These are phyloP conservation scores for Eremobia ochroleuca DNA, from an alignment of 2,888 invertebrate genomes.

Conservation along the genomic window DNA sequence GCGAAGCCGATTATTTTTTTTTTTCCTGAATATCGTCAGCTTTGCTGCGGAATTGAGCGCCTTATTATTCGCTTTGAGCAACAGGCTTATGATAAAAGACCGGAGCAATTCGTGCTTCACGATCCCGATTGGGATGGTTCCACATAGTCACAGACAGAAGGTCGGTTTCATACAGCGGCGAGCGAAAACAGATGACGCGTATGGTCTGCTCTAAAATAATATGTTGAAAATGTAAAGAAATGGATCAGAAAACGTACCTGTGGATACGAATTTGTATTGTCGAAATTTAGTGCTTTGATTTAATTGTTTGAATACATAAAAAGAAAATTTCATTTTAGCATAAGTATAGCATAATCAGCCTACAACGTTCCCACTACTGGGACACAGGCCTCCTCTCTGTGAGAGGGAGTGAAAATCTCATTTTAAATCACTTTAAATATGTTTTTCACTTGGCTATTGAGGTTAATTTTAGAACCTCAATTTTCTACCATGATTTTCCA, in stretches of 20 bases:
- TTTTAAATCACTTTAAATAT: not conserved
- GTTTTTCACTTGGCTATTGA: not conserved
- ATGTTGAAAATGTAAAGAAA: not conserved
- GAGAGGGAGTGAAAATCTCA: too few relatives aligned
- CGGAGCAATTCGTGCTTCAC: constrained; percentile 38
- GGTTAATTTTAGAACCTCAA: not conserved
- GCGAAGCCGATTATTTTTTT: constrained; percentile 19
- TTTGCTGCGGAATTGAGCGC: constrained; percentile 20
- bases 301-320: not conserved
- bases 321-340: not conserved
- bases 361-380: too few relatives aligned
- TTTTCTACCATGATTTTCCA: not conserved
- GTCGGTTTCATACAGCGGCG: not conserved
- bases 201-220: not conserved
- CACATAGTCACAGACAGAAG: not conserved
- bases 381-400: too few relatives aligned
- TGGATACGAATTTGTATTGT: not conserved
- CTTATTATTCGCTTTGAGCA: constrained; percentile 47
- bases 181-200: not conserved
- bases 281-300: not conserved
- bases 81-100: constrained; percentile 57
- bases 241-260: not conserved
- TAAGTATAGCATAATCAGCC: too few relatives aligned
- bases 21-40: constrained; percentile 27
- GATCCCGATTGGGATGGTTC: constrained; percentile 15